Evolutionary conservation across 2,113 vertebrate genomes (phyloP).

Genomic region (Psittacula cyanocephala): DNA sequence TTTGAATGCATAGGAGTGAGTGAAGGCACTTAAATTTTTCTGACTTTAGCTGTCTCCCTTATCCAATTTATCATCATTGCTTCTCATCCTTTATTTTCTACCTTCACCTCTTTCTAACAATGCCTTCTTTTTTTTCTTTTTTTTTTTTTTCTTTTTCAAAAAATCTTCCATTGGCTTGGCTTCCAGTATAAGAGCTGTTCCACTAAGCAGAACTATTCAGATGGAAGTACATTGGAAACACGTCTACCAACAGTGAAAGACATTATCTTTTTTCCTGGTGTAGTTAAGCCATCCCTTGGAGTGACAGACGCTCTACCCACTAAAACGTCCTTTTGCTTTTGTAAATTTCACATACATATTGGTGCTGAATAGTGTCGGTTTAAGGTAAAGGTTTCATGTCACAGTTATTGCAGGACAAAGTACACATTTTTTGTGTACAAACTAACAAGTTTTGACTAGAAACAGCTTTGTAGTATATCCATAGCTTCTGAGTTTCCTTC

Average conservation of each 20-base stretch:
- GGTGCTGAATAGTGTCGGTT: not conserved
- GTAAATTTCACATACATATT: not conserved
- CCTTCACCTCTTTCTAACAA: not conserved
- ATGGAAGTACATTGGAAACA: not conserved
- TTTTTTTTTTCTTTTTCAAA: not conserved
- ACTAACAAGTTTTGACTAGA: not conserved
- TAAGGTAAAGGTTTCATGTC: not conserved
- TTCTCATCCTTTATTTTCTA: not conserved
- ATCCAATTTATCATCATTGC: not conserved
- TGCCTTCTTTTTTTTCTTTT: not conserved
- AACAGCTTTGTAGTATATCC: not conserved
- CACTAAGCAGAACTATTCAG: not conserved
- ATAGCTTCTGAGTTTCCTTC: not conserved
- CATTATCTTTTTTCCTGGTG: not conserved
- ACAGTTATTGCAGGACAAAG: not conserved
- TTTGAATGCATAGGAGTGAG: not conserved
- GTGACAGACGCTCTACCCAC: not conserved
- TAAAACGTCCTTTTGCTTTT: not conserved
- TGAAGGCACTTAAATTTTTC: conserved; percentile 4
- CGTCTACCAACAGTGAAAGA: not conserved
- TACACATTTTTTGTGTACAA: not conserved
- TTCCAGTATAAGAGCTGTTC: not conserved
- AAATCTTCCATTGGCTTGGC: not conserved
- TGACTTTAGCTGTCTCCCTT: conserved; percentile 12
- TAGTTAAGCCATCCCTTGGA: not conserved